Conservation (phyloP, 2,797 vertebrate species). For the Babyrousa celebensis region DNA sequence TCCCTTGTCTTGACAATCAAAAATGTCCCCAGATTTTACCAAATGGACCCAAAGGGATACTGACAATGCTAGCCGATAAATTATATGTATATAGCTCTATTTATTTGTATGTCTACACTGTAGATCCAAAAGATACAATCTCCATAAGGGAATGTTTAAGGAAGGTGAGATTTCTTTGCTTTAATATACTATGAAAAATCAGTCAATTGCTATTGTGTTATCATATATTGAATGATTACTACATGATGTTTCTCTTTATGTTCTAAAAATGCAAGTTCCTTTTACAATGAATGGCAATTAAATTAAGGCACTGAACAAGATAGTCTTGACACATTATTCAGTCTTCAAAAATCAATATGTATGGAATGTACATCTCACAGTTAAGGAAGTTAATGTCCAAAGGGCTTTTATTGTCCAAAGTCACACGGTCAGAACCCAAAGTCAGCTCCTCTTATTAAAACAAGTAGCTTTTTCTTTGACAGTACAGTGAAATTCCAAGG, state of each 20-base stretch:
- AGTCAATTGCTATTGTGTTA: not conserved
- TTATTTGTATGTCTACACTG: not conserved
- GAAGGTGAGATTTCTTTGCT: not conserved
- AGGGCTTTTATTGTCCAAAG: not conserved
- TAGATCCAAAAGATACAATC: not conserved
- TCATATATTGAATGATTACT: not conserved
- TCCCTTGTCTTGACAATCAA: not conserved
- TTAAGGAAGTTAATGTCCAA: not conserved
- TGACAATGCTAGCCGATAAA: not conserved
- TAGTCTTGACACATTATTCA: not conserved
- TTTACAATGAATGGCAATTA: not conserved
- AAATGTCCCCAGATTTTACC: not conserved
- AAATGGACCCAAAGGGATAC: not conserved
- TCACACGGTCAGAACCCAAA: not conserved
- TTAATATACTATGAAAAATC: constrained; percentile 22
- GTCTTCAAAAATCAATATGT: not conserved
- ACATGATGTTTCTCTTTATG: not conserved
- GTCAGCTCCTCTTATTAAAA: not conserved
- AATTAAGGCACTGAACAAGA: not conserved
- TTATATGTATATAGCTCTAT: not conserved
- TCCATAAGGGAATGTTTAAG: not conserved
- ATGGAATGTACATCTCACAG: not conserved
- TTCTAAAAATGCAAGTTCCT: not conserved
- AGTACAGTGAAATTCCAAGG: not conserved
- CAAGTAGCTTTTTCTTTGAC: not conserved